These are phyloP conservation scores for Zygothrica quintamaculata DNA, from an alignment of 2,888 invertebrate species.

Conservation along the genomic window DNA sequence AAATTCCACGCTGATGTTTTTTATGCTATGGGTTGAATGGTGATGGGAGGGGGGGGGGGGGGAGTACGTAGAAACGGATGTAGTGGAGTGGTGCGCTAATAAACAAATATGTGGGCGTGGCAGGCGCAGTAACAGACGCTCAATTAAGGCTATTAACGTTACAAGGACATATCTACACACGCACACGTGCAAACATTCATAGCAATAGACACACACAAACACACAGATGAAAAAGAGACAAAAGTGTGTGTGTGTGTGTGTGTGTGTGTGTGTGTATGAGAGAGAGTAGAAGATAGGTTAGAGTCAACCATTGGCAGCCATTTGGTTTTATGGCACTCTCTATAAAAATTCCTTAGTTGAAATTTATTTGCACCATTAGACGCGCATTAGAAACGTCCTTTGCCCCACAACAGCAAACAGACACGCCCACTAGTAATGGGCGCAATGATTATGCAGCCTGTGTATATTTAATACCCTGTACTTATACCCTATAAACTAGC, in stretches of 20 bases:
- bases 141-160: slow-evolving; percentile 79
- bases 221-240: slow-evolving; percentile 19
- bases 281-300: too few relatives aligned
- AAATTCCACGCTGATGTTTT: slow-evolving; percentile 75
- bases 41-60: too few relatives aligned
- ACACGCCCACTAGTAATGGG: slow-evolving; percentile 45
- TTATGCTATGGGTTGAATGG: slow-evolving; percentile 36
- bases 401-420: slow-evolving; percentile 34
- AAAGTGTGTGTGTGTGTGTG: too few relatives aligned
- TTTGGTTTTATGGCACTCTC: slow-evolving; percentile 76
- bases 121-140: slow-evolving; percentile 68
- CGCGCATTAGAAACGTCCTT: slow-evolving; percentile 71
- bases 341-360: slow-evolving; percentile 81
- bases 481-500: neutral
- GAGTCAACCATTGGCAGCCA: slow-evolving; percentile 71
- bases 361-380: slow-evolving; percentile 79
- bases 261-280: too few relatives aligned
- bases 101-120: slow-evolving; percentile 79
- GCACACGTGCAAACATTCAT: slow-evolving; percentile 2
- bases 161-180: slow-evolving; percentile 46
- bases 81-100: slow-evolving; percentile 72
- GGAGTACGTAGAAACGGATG: too few relatives aligned
- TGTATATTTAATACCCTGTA: slow-evolving; percentile 26
- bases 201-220: slow-evolving; percentile 18
- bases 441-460: slow-evolving; percentile 66